phyloP scores from a whole-genome alignment of 1,140 invertebrate genomes.

The Asobara japonica region DNA sequence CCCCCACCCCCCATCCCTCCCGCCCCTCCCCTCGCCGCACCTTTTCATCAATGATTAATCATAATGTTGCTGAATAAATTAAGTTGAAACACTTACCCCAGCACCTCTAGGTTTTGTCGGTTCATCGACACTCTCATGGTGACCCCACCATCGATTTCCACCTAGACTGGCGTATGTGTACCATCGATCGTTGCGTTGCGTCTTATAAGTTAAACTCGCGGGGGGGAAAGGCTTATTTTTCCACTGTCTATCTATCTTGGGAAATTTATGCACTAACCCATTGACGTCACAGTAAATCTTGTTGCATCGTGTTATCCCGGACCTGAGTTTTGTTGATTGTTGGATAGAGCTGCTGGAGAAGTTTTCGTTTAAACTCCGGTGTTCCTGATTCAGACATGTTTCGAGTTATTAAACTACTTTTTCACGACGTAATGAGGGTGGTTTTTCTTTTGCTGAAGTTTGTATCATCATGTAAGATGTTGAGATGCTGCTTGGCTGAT shows the following conservation, averaged over 20 bases:
- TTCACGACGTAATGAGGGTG: too few species aligned
- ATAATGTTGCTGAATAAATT: neutral
- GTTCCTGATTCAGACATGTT: too few species aligned
- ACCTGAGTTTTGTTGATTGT: neutral
- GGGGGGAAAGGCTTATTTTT: neutral
- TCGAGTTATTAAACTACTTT: too few species aligned
- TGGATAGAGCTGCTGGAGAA: too few species aligned
- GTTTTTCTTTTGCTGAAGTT: too few species aligned
- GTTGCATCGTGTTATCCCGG: neutral
- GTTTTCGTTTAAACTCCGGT: too few species aligned
- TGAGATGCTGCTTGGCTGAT: too few species aligned
- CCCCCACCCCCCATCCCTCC: too few species aligned
- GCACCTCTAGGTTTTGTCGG: too few species aligned
- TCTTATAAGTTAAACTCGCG: constrained; percentile 1
- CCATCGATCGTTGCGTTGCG: neutral
- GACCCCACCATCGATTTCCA: neutral
- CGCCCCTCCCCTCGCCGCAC: neutral
- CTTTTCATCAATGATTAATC: neutral
- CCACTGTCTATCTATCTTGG: constrained; percentile 1
- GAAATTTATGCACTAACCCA: neutral
- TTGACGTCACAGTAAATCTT: neutral
- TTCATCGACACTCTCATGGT: neutral
- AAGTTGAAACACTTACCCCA: neutral
- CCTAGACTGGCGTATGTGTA: neutral
- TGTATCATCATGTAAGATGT: too few species aligned